Evolutionary conservation across 2,888 invertebrate species (phyloP).

Genomic region (Strigamia crassipes): DNA sequence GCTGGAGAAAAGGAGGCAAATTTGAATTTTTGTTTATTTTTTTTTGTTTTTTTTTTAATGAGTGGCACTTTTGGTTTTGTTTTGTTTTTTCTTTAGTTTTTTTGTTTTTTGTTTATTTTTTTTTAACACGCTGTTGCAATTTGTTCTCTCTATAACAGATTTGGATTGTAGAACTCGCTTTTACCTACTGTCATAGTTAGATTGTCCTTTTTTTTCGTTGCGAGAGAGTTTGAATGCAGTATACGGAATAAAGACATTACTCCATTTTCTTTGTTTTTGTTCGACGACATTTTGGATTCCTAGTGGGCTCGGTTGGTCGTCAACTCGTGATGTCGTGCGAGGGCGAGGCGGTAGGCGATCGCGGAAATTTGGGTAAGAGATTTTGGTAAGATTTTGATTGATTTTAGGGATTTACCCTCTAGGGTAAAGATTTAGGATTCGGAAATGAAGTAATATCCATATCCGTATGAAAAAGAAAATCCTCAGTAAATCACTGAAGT

Average conservation of each 20-base stretch:
- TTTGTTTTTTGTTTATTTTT: background rate
- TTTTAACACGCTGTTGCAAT: background rate
- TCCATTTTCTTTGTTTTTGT: background rate
- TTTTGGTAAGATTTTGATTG: no score
- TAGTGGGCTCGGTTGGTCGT: no score
- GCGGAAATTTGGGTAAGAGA: no score
- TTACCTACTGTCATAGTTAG: background rate
- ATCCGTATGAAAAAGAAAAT: no score
- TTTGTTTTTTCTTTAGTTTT: background rate
- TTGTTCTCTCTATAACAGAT: conserved; percentile 8
- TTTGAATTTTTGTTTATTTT: background rate
- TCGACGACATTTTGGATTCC: background rate
- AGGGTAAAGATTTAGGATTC: no score
- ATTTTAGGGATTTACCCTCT: no score
- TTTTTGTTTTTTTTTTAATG: background rate
- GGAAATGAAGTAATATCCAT: no score
- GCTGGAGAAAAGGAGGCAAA: no score
- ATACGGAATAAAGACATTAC: conserved; percentile 21
- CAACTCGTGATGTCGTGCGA: no score
- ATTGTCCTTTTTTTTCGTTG: conserved; percentile 10
- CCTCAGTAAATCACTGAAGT: no score
- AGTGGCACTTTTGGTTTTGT: background rate
- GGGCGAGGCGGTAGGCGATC: no score
- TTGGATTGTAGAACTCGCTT: background rate
- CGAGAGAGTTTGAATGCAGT: conserved; percentile 14